Base-by-base conservation (phyloP, 1,140 invertebrate genomes). In the Drosophila sturtevanti region DNA sequence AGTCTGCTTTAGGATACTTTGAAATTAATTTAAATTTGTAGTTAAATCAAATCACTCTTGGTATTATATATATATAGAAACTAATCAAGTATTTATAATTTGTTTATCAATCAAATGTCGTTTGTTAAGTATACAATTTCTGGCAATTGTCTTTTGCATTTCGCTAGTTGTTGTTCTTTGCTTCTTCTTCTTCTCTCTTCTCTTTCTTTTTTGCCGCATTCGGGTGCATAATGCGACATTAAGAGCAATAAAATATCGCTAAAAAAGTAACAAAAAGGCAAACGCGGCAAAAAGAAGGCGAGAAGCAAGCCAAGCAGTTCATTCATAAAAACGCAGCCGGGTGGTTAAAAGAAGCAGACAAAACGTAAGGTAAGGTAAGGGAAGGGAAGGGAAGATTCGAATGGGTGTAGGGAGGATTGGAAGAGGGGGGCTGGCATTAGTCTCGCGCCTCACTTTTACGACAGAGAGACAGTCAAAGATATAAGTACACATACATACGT, bases 271-370 rank as follows among this genome's bases (percentile, higher is more conserved):
- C 65, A 68, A 62, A 70, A 70, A 48, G 41, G 16, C 44, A 31
- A 35, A 58, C 37, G n/a, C 24, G 60, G 35, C 27, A 6, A 41
- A 60, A 21, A 54, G 48, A 34, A 37, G 24, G 34, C 27, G 14
- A 54, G 51, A 54, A 48, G 24, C 55, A 34, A 59, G 61, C 24
- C 24, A 11, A 69, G 51, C 58, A 48, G 69, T 79, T 89, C 82
- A 87, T 87, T 87, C 84, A 89, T 89, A 84, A 84, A 79, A 89
- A 71, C 56, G 66, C 75, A 66, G 56, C 51, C 68, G 56, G 51
- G 10, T 16, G 60, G 24, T 51, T 14, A 22, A 54, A n/a, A n/a
- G n/a, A n/a, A n/a, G n/a, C n/a, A n/a, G n/a, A n/a, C n/a, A n/a
- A n/a, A n/a, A n/a, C n/a, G n/a, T n/a, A n/a, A n/a, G n/a, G 31